A percentile compares a stretch with the other conserved stretches of the same genome.
phyloP scores from a whole-genome alignment of 2,113 vertebrate species.

The Pimephales promelas region DNA sequence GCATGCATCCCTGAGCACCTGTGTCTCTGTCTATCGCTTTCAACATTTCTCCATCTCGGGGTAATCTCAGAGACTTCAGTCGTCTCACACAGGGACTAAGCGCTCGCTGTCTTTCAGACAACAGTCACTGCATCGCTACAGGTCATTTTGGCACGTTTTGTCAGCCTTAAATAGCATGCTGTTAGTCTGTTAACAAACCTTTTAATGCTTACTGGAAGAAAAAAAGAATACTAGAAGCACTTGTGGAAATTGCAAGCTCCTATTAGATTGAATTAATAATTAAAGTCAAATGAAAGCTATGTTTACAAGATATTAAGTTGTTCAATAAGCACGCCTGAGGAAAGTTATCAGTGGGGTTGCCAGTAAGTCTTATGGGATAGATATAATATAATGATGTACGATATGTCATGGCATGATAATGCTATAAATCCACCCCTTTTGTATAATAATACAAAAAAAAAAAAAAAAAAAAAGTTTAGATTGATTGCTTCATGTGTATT shows the following conservation, averaged over 20 bases:
- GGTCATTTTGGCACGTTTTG: neutral
- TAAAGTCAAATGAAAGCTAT: neutral
- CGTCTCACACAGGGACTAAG: conserved; percentile 26
- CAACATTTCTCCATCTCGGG: conserved; percentile 33
- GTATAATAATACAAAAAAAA: no score
- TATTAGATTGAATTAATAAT: neutral
- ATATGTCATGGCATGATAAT: no score
- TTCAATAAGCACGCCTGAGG: neutral
- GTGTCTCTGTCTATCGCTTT: conserved; percentile 42
- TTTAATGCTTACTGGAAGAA: neutral
- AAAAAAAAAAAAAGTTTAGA: no score
- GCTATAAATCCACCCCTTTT: no score
- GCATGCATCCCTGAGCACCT: conserved; percentile 51
- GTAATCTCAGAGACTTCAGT: conserved; percentile 18
- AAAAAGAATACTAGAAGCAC: neutral
- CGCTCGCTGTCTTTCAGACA: neutral
- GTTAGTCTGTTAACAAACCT: neutral
- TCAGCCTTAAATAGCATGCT: neutral
- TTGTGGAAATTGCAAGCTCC: neutral
- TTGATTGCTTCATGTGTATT: no score
- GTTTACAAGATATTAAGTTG: neutral
- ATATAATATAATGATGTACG: no score
- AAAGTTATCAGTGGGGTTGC: neutral
- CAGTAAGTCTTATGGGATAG: neutral
- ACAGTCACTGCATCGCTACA: neutral